A percentile compares a stretch with the other conserved stretches of the same genome.
Evolutionary conservation across 1,140 invertebrate genomes (phyloP).

Genomic region (Metopolophium dirhodum): DNA sequence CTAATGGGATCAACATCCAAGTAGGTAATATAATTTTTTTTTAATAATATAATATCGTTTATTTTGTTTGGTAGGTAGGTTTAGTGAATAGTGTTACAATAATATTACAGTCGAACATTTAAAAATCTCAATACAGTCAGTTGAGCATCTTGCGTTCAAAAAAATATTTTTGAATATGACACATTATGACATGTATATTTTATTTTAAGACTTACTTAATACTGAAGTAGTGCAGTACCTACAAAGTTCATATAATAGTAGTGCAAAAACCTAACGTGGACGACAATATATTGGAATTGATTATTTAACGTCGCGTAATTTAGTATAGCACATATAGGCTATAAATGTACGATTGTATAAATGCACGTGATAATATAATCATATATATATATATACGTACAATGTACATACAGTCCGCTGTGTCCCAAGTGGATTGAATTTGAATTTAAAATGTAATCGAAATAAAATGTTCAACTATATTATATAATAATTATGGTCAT

Average conservation of each 20-base stretch:
- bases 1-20: too few species aligned
- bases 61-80: background rate
- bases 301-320: background rate
- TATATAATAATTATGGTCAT: background rate
- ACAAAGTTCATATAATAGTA: background rate
- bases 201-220: background rate
- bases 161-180: background rate
- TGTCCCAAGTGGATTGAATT: background rate
- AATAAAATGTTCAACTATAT: background rate
- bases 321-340: background rate
- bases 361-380: background rate
- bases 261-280: background rate
- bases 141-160: background rate
- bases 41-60: background rate
- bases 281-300: background rate
- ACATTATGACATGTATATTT: too few species aligned
- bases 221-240: too few species aligned
- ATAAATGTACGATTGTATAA: background rate
- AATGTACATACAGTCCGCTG: background rate
- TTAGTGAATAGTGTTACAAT: background rate
- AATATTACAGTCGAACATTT: background rate
- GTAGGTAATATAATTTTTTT: background rate
- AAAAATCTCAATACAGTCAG: background rate
- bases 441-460: constrained; percentile 1
- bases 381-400: background rate